A percentile compares a stretch with the other conserved stretches of the same genome.
Conservation (phyloP, 2,888 invertebrate species). For the Drosophila demipolita region DNA sequence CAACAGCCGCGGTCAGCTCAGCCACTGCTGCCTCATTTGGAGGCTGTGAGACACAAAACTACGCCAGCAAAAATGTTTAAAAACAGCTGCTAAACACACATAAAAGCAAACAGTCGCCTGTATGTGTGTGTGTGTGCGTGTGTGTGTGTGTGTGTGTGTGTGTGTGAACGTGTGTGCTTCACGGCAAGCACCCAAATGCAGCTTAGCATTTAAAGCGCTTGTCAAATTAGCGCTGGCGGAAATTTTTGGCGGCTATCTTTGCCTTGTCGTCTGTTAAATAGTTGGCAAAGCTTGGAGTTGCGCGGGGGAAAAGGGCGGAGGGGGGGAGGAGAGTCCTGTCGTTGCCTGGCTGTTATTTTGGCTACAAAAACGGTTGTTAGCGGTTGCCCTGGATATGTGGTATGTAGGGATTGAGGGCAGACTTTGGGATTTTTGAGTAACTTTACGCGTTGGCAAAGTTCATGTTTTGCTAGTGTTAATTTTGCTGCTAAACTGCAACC, state of each 20-base stretch:
- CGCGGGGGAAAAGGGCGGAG: fast-evolving
- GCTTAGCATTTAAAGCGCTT: slow-evolving; percentile 74
- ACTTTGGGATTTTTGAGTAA: slow-evolving; percentile 9
- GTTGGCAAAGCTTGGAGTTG: background rate
- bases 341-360: slow-evolving; percentile 68
- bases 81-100: slow-evolving; percentile 72
- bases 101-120: slow-evolving; percentile 34
- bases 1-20: background rate
- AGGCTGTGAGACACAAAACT: slow-evolving; percentile 21
- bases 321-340: background rate
- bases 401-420: background rate
- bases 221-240: slow-evolving; percentile 58
- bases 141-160: slow-evolving; percentile 7
- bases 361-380: slow-evolving; percentile 50
- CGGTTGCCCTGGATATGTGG: slow-evolving; percentile 38
- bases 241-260: slow-evolving; percentile 34
- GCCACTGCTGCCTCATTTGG: slow-evolving; percentile 41
- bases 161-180: slow-evolving; percentile 27
- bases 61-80: slow-evolving; percentile 66
- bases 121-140: background rate
- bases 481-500: slow-evolving; percentile 47
- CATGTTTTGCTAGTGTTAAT: slow-evolving; percentile 64
- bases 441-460: slow-evolving; percentile 34
- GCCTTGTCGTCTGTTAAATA: slow-evolving; percentile 31
- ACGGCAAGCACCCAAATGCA: slow-evolving; percentile 67